Evolutionary conservation across 2,113 vertebrate genomes (phyloP).

Genomic region (Urocolius indicus): DNA sequence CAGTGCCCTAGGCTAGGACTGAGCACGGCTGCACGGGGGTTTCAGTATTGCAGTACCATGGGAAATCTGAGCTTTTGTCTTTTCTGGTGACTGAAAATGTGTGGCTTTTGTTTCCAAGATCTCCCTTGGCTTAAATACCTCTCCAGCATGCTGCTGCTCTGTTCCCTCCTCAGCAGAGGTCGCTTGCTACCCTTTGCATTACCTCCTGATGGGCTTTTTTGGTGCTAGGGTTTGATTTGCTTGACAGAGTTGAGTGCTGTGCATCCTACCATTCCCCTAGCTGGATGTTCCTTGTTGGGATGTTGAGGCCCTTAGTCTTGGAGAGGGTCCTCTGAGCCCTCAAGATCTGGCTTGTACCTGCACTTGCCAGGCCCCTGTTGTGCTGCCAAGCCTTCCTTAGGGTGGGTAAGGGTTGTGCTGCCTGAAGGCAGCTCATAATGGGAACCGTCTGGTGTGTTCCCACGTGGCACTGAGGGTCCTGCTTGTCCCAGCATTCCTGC

Average conservation of each 20-base stretch:
- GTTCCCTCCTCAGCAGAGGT: conserved; percentile 61
- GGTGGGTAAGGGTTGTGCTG: neutral
- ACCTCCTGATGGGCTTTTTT: neutral
- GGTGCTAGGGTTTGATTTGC: neutral
- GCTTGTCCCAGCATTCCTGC: neutral
- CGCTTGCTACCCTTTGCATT: conserved; percentile 40
- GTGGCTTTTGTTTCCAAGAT: conserved; percentile 11
- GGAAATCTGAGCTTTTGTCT: neutral
- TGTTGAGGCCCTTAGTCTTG: neutral
- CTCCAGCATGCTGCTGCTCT: neutral
- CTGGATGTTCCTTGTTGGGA: neutral
- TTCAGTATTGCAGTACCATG: neutral
- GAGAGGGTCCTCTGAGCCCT: neutral
- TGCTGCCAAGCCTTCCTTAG: accelerated
- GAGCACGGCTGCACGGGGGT: accelerated
- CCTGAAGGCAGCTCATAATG: neutral
- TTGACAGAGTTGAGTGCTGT: neutral
- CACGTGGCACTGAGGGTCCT: neutral
- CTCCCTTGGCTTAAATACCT: neutral
- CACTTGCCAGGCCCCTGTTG: neutral
- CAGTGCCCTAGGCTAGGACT: accelerated
- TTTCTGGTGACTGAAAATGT: neutral
- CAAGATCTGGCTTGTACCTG: neutral
- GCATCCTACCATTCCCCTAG: neutral
- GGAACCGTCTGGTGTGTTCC: neutral